Evolutionary conservation across 2,888 invertebrate species (phyloP), one percentile per base, ranked within the genome.

Genomic region (Nomada hirtipes): DNA sequence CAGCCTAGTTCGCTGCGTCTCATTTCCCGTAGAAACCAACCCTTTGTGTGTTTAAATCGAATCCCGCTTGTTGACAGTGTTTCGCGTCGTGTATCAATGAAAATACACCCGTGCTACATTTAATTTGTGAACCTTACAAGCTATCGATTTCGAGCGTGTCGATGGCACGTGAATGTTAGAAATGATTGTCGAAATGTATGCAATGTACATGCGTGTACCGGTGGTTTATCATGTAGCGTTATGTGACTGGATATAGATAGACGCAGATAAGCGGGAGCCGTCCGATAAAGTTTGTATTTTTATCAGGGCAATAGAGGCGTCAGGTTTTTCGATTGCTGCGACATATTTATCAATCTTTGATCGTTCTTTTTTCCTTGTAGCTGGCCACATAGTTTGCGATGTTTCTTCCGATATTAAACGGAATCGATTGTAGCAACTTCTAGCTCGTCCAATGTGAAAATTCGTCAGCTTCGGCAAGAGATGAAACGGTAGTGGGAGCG

Each of bases 21-120:
- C 3, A 52, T 44, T 18, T 57, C 60, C 63, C 53, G 69, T 76
- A 72, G 73, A 65, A 80, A 64, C n/a, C 53, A 71, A 76, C 65
- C 64, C 70, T 65, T 78, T 64, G 67, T 68, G 29, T 76, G 53
- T 50, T 63, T 84, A 84, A 86, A 84, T 86, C 44, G n/a, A 52
- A 72, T 74, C 69, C 76, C 68, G 61, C 15, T 13, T 15, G 29
- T 15, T 23, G 23, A 36, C 23, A 2, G 13, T 23, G 7, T 44
- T 7, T 44, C 11, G 18, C 13, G 18, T 13, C 23, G 7, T 4
- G 7, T 69, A 23, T 11, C 1, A 23, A 1, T 9, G 23, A 18
- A 1, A 23, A 18, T 11, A 2, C 4, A 36, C 36, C 36, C 36
- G 36, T 36, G 36, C 36, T 36, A 36, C n/a, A 23, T 23, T 10